A percentile compares a stretch with the other conserved stretches of the same genome.
Evolutionary conservation across 2,113 vertebrate genomes (phyloP).

Genomic region (Thamnaconus septentrionalis): DNA sequence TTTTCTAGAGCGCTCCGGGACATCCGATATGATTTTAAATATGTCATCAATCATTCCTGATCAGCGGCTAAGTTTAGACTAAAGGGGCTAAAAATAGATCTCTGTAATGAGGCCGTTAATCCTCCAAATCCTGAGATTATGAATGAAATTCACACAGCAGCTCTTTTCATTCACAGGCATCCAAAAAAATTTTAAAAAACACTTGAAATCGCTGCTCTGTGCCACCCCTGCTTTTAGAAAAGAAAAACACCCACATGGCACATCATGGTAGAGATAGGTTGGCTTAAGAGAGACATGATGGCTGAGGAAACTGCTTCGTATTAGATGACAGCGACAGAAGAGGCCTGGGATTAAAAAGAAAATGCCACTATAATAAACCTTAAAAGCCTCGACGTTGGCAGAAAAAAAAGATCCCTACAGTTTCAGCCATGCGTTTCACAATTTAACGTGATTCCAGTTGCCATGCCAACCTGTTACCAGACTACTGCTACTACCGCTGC

Average conservation of each 20-base stretch:
- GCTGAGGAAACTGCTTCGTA: background rate
- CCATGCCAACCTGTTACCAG: constrained; percentile 69
- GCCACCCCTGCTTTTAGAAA: constrained; percentile 1
- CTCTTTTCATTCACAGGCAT: constrained; percentile 15
- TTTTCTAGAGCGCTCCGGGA: too few species aligned
- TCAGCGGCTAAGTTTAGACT: constrained; percentile 1
- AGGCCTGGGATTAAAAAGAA: constrained; percentile 15
- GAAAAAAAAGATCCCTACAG: constrained; percentile 28
- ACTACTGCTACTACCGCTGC: constrained; percentile 44
- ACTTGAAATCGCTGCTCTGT: constrained; percentile 1
- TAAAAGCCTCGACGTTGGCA: constrained; percentile 20
- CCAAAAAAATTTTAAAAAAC: background rate
- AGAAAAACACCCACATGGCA: background rate
- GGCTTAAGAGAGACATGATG: too few species aligned
- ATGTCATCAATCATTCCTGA: too few species aligned
- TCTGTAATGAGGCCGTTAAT: constrained; percentile 39
- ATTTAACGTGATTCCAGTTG: constrained; percentile 59
- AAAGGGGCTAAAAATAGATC: constrained; percentile 43
- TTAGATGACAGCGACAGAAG: background rate
- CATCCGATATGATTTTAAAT: too few species aligned
- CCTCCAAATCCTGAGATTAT: constrained; percentile 32
- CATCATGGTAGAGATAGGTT: background rate
- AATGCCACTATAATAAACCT: constrained; percentile 16
- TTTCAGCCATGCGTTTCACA: constrained; percentile 49
- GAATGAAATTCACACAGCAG: constrained; percentile 31